These are phyloP conservation scores for Falco biarmicus DNA, from an alignment of 2,797 vertebrate genomes.

Conservation along the genomic window DNA sequence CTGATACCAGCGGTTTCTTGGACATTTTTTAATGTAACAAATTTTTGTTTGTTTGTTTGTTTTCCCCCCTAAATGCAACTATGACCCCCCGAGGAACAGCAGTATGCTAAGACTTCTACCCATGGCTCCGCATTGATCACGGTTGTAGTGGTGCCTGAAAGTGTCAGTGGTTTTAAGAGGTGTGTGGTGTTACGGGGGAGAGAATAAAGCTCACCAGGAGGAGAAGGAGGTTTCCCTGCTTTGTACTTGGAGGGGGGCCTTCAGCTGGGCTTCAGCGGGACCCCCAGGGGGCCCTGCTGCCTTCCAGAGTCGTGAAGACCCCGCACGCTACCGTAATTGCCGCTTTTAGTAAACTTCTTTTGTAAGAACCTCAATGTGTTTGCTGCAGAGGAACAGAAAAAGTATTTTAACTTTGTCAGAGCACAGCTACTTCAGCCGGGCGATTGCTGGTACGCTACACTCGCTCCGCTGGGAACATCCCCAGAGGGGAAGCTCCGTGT, in stretches of 20 bases:
- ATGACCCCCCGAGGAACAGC: background rate
- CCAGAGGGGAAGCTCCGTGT: background rate
- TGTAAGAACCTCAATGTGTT: background rate
- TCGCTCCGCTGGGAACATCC: background rate
- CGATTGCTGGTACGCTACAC: background rate
- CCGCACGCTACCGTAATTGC: background rate
- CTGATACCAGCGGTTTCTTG: background rate
- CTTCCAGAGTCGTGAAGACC: background rate
- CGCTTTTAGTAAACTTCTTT: background rate
- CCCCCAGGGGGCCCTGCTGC: background rate
- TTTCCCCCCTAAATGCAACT: background rate
- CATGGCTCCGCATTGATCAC: background rate
- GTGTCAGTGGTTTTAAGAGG: background rate
- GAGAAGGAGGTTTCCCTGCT: background rate
- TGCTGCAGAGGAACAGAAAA: background rate
- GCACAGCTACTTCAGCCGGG: background rate
- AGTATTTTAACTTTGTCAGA: background rate
- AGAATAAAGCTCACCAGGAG: background rate
- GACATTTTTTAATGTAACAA: background rate
- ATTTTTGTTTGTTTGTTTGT: background rate
- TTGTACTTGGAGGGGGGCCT: background rate
- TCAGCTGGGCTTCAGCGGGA: rapidly evolving
- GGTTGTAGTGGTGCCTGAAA: background rate
- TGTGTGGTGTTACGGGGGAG: background rate
- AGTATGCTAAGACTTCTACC: background rate